These are phyloP conservation scores for Tetrax tetrax DNA, from an alignment of 2,113 vertebrate species.

Conservation along the genomic window DNA sequence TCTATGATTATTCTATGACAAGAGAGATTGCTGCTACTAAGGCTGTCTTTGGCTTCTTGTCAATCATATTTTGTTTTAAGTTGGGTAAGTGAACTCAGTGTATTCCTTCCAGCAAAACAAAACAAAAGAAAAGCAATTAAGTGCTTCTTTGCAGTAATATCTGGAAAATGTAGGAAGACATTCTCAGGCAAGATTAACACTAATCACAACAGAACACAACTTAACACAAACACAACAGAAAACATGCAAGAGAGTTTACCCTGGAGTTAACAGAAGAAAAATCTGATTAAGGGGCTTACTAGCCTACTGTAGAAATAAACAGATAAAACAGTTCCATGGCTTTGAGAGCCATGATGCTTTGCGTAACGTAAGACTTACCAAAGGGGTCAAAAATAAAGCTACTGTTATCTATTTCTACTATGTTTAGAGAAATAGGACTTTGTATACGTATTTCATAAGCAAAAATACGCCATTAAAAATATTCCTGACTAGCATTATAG, in stretches of 20 bases:
- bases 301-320: neutral
- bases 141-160: neutral
- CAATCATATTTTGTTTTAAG: neutral
- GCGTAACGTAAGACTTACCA: neutral
- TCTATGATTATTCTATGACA: neutral
- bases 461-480: neutral
- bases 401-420: neutral
- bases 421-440: neutral
- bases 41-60: neutral
- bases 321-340: neutral
- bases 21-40: neutral
- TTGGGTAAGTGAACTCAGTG: neutral
- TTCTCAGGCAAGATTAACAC: neutral
- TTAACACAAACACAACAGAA: neutral
- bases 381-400: neutral
- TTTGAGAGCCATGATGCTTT: neutral
- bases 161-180: neutral
- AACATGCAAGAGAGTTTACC: neutral
- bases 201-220: neutral
- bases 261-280: neutral
- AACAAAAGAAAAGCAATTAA: neutral
- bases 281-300: neutral
- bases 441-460: neutral
- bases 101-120: constrained; percentile 1
- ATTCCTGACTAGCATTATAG: neutral